A percentile compares a stretch with the other conserved stretches of the same genome.
These are phyloP conservation scores for Dicyrtoma fusca DNA, from an alignment of 2,888 invertebrate species.

Conservation along the genomic window DNA sequence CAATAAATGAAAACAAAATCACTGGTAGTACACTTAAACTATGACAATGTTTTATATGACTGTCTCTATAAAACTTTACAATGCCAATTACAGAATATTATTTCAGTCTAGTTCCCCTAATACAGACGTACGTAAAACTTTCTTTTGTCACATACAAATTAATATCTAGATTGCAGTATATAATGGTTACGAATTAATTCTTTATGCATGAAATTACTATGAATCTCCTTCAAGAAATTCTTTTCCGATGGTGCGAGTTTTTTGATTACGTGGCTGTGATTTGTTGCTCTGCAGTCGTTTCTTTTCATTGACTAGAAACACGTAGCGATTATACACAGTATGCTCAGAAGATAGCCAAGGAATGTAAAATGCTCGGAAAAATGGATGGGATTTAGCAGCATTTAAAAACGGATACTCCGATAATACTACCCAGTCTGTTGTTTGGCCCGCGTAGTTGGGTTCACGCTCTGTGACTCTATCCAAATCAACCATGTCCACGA, in stretches of 20 bases:
- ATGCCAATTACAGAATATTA: too few species aligned
- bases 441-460: conserved; percentile 75
- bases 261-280: conserved; percentile 1
- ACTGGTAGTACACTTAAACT: too few species aligned
- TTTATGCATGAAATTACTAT: background rate
- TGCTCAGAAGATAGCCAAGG: conserved; percentile 73
- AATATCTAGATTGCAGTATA: too few species aligned
- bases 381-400: conserved; percentile 68
- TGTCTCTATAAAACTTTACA: too few species aligned
- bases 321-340: conserved; percentile 72
- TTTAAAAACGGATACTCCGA: conserved; percentile 75
- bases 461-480: conserved; percentile 71
- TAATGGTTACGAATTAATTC: too few species aligned
- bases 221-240: conserved; percentile 49
- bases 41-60: too few species aligned
- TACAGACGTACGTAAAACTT: too few species aligned
- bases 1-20: too few species aligned
- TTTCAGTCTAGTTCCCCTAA: too few species aligned
- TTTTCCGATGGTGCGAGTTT: conserved; percentile 47
- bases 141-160: too few species aligned
- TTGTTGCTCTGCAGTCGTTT: background rate
- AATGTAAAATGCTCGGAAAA: conserved; percentile 85
- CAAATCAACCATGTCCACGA: conserved; percentile 76
- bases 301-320: conserved; percentile 64
- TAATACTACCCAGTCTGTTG: conserved; percentile 72